phyloP scores from a whole-genome alignment of 2,113 vertebrate genomes.

The Cryptotis parvus region DNA sequence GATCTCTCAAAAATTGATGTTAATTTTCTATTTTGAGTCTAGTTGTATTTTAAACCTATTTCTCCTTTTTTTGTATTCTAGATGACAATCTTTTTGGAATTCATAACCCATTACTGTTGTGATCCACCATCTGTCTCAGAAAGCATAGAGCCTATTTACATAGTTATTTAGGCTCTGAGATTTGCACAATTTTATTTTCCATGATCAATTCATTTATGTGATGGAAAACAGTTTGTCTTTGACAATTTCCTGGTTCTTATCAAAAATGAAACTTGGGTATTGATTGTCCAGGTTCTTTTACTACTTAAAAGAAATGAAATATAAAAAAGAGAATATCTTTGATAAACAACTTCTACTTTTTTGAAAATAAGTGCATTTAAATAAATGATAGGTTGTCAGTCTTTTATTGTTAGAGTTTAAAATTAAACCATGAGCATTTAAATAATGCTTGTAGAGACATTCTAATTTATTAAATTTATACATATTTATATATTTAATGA shows the following conservation, averaged over 20 bases:
- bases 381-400: conserved; percentile 69
- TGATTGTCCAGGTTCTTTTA: conserved; percentile 58
- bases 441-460: neutral
- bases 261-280: conserved; percentile 78
- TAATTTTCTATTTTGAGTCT: conserved; percentile 58
- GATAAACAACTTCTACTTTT: conserved; percentile 46
- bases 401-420: conserved; percentile 42
- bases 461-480: conserved; percentile 11
- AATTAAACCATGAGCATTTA: conserved; percentile 17
- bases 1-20: conserved; percentile 71
- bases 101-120: conserved; percentile 71
- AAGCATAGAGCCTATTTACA: conserved; percentile 79
- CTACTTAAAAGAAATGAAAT: conserved; percentile 58
- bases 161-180: conserved; percentile 81
- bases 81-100: conserved; percentile 76
- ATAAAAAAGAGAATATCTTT: conserved; percentile 46
- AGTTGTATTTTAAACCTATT: conserved; percentile 64
- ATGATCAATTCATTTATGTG: conserved; percentile 79
- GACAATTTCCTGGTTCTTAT: conserved; percentile 79
- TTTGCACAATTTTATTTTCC: conserved; percentile 78
- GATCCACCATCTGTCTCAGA: conserved; percentile 78
- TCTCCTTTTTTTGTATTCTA: conserved; percentile 65
- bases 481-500: neutral
- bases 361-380: conserved; percentile 63
- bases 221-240: conserved; percentile 70